Evolutionary conservation across 2,888 invertebrate genomes (phyloP).

Genomic region (Drosophila meridionalis): DNA sequence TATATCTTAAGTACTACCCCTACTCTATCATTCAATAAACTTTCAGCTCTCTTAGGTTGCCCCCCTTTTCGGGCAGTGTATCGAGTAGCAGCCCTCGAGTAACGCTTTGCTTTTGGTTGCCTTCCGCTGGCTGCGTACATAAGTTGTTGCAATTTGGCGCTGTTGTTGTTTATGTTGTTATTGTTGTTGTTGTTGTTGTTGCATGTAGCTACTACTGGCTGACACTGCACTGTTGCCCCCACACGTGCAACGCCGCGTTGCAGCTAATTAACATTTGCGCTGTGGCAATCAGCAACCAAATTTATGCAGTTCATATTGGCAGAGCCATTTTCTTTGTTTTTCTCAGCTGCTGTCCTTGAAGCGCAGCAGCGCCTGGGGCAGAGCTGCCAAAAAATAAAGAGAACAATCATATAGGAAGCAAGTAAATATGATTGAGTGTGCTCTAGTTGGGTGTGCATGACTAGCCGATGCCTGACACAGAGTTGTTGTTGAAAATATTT

Average conservation of each 20-base stretch:
- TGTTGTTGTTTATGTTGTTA: not conserved
- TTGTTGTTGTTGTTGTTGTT: slow-evolving; percentile 5
- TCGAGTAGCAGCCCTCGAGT: slow-evolving; percentile 23
- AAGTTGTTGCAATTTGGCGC: slow-evolving; percentile 45
- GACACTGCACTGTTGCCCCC: slow-evolving; percentile 29
- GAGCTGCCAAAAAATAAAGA: slow-evolving; percentile 15
- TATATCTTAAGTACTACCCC: not conserved
- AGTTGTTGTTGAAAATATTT: too few species aligned
- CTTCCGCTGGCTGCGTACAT: slow-evolving; percentile 41
- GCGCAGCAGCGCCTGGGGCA: slow-evolving; percentile 1
- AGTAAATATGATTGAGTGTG: not conserved
- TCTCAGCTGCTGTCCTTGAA: slow-evolving; percentile 59
- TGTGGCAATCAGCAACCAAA: slow-evolving; percentile 58
- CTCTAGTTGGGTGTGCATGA: not conserved
- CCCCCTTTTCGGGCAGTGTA: slow-evolving; percentile 20
- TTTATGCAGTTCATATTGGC: slow-evolving; percentile 59
- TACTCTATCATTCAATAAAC: too few species aligned
- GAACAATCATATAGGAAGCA: not conserved
- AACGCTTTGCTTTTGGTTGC: slow-evolving; percentile 35
- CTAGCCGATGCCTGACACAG: not conserved
- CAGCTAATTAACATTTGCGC: slow-evolving; percentile 61
- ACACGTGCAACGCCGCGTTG: slow-evolving; percentile 40
- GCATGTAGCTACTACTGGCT: slow-evolving; percentile 14
- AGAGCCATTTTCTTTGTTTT: slow-evolving; percentile 22
- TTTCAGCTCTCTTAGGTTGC: not conserved